Percentiles rank a stretch among this genome's conserved stretches.
phyloP scores from a whole-genome alignment of 2,888 invertebrate genomes.

The Orchesellides sinensis region DNA sequence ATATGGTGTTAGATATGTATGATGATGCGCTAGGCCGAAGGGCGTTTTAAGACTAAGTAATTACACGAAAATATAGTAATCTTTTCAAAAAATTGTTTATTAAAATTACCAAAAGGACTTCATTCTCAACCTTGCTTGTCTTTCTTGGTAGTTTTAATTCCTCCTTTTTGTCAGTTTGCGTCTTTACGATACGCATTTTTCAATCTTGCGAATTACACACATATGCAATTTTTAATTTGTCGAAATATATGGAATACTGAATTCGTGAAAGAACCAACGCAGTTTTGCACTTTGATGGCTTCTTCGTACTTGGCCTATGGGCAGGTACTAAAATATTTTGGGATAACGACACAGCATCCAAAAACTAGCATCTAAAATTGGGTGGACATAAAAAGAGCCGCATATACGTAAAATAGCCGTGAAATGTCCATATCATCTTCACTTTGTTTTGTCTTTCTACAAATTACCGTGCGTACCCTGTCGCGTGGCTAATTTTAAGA shows the following conservation, averaged over 20 bases:
- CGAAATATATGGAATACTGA: not conserved
- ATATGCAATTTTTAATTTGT: slow-evolving; percentile 2
- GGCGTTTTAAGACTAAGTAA: not conserved
- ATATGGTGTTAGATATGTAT: not conserved
- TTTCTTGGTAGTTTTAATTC: not conserved
- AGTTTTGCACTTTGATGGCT: slow-evolving; percentile 6
- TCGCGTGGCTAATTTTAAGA: not conserved
- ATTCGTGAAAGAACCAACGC: not conserved
- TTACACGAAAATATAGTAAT: not conserved
- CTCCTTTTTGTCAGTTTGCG: not conserved
- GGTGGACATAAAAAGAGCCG: slow-evolving; percentile 18
- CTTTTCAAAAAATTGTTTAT: not conserved
- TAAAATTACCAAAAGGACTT: not conserved
- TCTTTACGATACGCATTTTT: not conserved
- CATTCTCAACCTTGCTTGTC: slow-evolving; percentile 10
- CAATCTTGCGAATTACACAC: not conserved
- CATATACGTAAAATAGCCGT: slow-evolving; percentile 21
- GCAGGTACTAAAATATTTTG: not conserved
- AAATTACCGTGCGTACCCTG: not conserved
- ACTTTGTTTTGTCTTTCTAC: not conserved
- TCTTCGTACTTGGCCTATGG: not conserved
- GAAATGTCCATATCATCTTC: slow-evolving; percentile 17
- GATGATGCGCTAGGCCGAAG: not conserved
- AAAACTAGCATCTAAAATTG: not conserved
- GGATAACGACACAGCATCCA: not conserved